These are phyloP conservation scores for Artibeus jamaicensis DNA, from an alignment of 2,797 vertebrate genomes.

Conservation along the genomic window DNA sequence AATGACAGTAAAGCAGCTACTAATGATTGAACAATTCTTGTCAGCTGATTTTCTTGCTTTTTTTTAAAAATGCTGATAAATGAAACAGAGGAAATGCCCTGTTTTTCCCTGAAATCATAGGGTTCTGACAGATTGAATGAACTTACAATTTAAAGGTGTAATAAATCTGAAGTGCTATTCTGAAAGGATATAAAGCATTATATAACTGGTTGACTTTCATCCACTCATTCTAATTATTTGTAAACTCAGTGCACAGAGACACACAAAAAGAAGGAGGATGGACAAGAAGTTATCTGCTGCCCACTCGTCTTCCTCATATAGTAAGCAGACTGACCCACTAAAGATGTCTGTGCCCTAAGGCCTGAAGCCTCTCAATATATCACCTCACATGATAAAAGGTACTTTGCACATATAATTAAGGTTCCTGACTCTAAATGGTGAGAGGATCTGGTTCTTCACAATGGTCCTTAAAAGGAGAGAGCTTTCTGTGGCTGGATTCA, in stretches of 20 bases:
- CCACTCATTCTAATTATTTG: background rate
- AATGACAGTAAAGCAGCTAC: background rate
- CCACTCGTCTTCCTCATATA: background rate
- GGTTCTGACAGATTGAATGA: background rate
- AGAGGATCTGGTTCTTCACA: background rate
- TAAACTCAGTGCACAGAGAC: background rate
- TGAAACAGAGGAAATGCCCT: background rate
- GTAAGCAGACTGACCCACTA: background rate
- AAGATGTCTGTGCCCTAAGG: background rate
- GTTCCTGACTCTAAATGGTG: background rate
- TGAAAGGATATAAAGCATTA: background rate
- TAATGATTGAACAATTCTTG: background rate
- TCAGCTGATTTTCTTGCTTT: background rate
- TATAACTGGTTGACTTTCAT: background rate
- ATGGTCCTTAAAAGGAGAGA: background rate
- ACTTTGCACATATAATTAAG: background rate
- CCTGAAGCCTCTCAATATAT: background rate
- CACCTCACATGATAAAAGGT: background rate
- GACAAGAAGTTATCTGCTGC: background rate
- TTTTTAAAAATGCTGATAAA: background rate
- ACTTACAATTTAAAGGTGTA: background rate
- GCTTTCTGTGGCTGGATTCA: background rate
- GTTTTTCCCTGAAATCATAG: background rate
- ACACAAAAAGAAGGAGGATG: background rate
- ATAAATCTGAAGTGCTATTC: background rate